Evolutionary conservation across 1,140 invertebrate genomes (phyloP).

Genomic region (Microplitis mediator): DNA sequence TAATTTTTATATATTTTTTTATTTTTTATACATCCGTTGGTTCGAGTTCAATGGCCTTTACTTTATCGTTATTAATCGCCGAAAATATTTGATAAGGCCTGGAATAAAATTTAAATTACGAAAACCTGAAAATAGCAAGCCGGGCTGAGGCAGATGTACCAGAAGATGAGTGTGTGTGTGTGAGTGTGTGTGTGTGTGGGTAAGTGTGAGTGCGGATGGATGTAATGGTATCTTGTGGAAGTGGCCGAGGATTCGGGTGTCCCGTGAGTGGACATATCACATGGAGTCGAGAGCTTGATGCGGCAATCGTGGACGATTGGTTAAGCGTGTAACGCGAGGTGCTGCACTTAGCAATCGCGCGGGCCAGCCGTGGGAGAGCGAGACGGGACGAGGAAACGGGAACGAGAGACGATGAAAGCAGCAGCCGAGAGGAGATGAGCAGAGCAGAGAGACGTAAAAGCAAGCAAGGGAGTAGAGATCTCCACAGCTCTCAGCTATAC

Average conservation of each 20-base stretch:
- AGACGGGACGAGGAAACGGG: slow-evolving; percentile 37
- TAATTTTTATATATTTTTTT: background rate
- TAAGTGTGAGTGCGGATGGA: too few relatives aligned
- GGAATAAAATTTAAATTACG: too few relatives aligned
- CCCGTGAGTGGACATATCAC: background rate
- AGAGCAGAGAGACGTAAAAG: slow-evolving; percentile 19
- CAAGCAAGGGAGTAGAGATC: slow-evolving; percentile 35
- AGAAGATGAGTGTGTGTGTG: too few relatives aligned
- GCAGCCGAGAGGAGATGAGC: background rate
- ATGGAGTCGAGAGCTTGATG: background rate
- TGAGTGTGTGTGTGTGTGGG: too few relatives aligned
- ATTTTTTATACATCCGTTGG: too few relatives aligned
- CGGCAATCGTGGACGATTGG: background rate
- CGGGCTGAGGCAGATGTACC: too few relatives aligned
- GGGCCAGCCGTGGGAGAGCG: slow-evolving; percentile 15
- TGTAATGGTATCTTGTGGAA: too few relatives aligned
- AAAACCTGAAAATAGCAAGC: too few relatives aligned
- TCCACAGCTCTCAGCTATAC: too few relatives aligned
- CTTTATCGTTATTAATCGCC: too few relatives aligned
- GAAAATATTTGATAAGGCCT: too few relatives aligned
- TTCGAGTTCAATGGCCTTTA: too few relatives aligned
- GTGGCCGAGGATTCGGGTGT: background rate
- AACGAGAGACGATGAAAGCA: slow-evolving; percentile 12
- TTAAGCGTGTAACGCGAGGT: background rate
- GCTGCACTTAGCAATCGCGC: slow-evolving; percentile 6